Evolutionary conservation across 2,797 vertebrate genomes (phyloP).

Genomic region (Anas capensis): DNA sequence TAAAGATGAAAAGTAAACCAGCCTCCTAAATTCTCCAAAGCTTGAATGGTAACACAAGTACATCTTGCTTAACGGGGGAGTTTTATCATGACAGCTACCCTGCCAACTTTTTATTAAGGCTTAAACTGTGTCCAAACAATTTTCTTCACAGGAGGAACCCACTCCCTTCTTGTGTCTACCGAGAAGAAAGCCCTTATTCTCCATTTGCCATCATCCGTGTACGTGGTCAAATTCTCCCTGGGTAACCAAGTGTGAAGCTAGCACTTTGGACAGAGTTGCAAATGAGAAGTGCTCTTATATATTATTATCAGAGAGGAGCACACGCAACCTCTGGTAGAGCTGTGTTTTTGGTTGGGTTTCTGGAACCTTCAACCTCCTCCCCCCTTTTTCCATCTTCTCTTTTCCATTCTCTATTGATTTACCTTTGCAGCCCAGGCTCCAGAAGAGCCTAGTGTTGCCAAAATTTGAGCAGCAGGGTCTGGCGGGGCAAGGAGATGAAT

Average conservation of each 20-base stretch:
- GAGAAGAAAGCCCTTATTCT: constrained; percentile 59
- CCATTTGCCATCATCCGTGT: constrained; percentile 33
- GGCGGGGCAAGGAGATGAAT: constrained; percentile 46
- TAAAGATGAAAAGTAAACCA: constrained; percentile 37
- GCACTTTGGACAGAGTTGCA: neutral
- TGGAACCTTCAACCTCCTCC: neutral
- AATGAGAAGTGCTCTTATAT: neutral
- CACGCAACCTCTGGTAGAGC: neutral
- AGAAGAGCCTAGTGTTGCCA: constrained; percentile 13
- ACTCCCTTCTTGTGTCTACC: neutral
- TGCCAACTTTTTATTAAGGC: constrained; percentile 12
- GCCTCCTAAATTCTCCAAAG: neutral
- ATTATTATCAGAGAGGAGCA: neutral
- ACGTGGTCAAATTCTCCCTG: constrained; percentile 47
- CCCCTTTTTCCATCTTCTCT: neutral
- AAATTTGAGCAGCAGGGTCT: neutral
- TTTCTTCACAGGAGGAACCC: constrained; percentile 2
- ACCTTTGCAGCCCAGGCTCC: neutral
- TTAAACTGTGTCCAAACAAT: constrained; percentile 7
- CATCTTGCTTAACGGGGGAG: neutral
- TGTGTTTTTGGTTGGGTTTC: neutral
- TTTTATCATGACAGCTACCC: constrained; percentile 3
- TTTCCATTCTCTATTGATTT: neutral
- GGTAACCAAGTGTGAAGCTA: constrained; percentile 54
- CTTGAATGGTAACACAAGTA: neutral